Conservation (phyloP, 2,113 vertebrate genomes). For the Nesoenas mayeri region DNA sequence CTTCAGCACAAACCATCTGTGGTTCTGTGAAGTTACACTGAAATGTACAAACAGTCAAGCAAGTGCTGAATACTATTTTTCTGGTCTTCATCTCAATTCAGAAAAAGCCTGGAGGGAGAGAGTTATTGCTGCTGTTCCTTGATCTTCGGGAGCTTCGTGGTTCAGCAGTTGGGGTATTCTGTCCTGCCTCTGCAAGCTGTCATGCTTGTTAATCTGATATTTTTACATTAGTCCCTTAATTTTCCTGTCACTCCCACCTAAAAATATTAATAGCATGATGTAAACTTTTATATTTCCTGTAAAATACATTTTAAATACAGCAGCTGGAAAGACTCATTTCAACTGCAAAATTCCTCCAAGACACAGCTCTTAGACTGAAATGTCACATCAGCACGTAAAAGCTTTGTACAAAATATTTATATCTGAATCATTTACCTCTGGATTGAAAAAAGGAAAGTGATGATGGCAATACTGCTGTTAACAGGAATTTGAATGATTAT, state of each 20-base stretch:
- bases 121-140: accelerated
- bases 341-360: not conserved
- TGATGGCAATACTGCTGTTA: not conserved
- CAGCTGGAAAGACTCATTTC: not conserved
- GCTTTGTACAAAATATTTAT: not conserved
- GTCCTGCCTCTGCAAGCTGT: too few species aligned
- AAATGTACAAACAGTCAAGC: too few species aligned
- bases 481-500: not conserved
- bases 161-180: accelerated
- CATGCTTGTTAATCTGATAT: accelerated
- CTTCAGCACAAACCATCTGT: too few species aligned
- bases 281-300: not conserved
- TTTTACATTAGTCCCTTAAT: not conserved
- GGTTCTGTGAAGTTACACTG: too few species aligned
- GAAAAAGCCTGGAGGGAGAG: too few species aligned
- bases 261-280: not conserved
- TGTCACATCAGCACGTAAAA: not conserved
- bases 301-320: not conserved
- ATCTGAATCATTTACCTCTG: not conserved
- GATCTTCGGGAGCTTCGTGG: too few species aligned
- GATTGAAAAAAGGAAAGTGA: not conserved
- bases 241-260: not conserved
- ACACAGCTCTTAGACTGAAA: not conserved
- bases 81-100: not conserved
- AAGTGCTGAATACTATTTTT: accelerated